phyloP scores from a whole-genome alignment of 2,113 vertebrate species.

The Psilopsiagon aurifrons region DNA sequence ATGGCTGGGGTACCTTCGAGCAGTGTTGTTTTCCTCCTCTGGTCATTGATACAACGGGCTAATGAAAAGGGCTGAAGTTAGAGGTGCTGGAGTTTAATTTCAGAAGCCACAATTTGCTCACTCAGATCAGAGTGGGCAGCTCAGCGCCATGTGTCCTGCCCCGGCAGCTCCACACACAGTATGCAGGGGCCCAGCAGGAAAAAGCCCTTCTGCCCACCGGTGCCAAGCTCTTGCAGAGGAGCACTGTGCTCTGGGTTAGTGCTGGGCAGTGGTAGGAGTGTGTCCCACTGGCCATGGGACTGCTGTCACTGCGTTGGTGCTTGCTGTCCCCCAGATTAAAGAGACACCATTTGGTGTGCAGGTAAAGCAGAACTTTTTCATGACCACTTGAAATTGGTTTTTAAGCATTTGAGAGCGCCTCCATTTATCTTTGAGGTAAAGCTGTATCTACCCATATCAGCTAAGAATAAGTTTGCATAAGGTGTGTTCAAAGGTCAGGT shows the following conservation, averaged over 20 bases:
- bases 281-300: not conserved
- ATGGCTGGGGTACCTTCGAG: not conserved
- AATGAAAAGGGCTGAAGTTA: not conserved
- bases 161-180: not conserved
- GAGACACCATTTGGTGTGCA: not conserved
- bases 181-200: not conserved
- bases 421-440: not conserved
- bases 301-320: not conserved
- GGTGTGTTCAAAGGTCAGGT: not conserved
- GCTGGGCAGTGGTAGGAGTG: not conserved
- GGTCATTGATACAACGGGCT: not conserved
- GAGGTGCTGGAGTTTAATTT: not conserved
- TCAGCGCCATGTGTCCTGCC: rapidly evolving
- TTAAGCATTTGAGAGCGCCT: not conserved
- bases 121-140: not conserved
- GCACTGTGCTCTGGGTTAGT: not conserved
- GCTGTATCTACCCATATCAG: not conserved
- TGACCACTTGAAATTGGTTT: not conserved
- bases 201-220: too few species aligned
- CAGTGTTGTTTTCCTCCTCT: not conserved
- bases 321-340: not conserved
- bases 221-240: rapidly evolving
- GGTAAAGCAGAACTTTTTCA: not conserved
- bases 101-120: not conserved
- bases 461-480: not conserved